These are phyloP conservation scores for Coenonympha arcania DNA, from an alignment of 2,888 invertebrate species.

Conservation along the genomic window DNA sequence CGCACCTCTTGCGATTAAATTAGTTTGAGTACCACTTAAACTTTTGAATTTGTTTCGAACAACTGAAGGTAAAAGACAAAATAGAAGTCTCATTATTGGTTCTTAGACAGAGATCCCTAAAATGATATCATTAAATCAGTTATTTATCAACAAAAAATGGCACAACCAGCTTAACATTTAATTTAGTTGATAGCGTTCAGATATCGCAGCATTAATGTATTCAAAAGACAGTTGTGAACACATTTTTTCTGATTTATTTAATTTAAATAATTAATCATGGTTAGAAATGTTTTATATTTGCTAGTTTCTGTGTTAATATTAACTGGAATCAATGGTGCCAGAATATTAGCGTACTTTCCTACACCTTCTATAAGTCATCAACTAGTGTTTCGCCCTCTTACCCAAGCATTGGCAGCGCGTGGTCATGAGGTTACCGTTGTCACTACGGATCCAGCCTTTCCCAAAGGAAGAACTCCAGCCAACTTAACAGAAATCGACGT, in stretches of 20 bases:
- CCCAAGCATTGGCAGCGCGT: constrained; percentile 39
- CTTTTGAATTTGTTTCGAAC: no score
- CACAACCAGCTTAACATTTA: not conserved
- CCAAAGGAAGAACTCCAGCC: constrained; percentile 29
- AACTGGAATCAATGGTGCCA: constrained; percentile 29
- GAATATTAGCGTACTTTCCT: constrained; percentile 45
- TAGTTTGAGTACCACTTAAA: no score
- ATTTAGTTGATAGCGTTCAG: not conserved
- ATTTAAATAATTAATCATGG: constrained; percentile 3
- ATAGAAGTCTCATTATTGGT: no score
- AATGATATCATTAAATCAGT: not conserved
- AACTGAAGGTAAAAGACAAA: no score
- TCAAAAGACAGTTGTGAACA: not conserved
- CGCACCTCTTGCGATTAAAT: no score
- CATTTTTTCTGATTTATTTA: not conserved
- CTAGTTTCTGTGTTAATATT: not conserved
- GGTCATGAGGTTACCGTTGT: constrained; percentile 37
- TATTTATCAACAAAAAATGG: not conserved
- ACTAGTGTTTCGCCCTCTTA: constrained; percentile 37
- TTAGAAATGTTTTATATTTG: not conserved
- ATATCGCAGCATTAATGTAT: not conserved
- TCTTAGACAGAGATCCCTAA: no score
- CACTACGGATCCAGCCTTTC: constrained; percentile 35
- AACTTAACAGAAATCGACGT: constrained; percentile 42
- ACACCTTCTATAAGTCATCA: constrained; percentile 47